Conservation (phyloP, 2,797 vertebrate species). For the Sphaeramia orbicularis region DNA sequence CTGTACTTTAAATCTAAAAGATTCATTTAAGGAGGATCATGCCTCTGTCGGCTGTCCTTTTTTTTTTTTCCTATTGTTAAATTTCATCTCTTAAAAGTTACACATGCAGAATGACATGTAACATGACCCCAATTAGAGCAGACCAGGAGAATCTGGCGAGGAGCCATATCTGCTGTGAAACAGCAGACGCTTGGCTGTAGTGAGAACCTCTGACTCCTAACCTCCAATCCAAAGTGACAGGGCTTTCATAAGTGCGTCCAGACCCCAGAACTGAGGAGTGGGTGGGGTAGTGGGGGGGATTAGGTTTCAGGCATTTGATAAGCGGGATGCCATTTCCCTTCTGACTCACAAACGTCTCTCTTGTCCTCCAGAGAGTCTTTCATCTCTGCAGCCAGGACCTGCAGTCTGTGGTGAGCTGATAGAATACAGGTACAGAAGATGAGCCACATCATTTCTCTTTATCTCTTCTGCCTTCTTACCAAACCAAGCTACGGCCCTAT, state of each 20-base stretch:
- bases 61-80: slow-evolving; percentile 61
- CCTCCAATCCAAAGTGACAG: slow-evolving; percentile 74
- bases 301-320: slow-evolving; percentile 80
- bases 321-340: slow-evolving; percentile 79
- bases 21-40: slow-evolving; percentile 63
- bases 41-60: slow-evolving; percentile 48
- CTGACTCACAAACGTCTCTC: slow-evolving; percentile 79
- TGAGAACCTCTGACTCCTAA: slow-evolving; percentile 73
- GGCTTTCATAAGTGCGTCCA: slow-evolving; percentile 77
- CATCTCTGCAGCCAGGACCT: slow-evolving; percentile 79
- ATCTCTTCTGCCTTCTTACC: slow-evolving; percentile 77
- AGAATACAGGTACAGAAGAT: slow-evolving; percentile 82
- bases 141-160: slow-evolving; percentile 68
- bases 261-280: slow-evolving; percentile 52
- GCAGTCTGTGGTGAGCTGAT: slow-evolving; percentile 82
- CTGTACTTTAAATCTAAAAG: slow-evolving; percentile 58
- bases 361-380: slow-evolving; percentile 84
- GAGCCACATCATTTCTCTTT: slow-evolving; percentile 83
- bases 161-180: slow-evolving; percentile 76
- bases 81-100: slow-evolving; percentile 67
- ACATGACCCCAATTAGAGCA: slow-evolving; percentile 81
- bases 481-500: slow-evolving; percentile 65
- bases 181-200: slow-evolving; percentile 52
- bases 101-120: slow-evolving; percentile 70
- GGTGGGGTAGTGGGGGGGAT: slow-evolving; percentile 59